These are phyloP conservation scores for Carduelis carduelis DNA, from an alignment of 2,797 vertebrate genomes.

Conservation along the genomic window DNA sequence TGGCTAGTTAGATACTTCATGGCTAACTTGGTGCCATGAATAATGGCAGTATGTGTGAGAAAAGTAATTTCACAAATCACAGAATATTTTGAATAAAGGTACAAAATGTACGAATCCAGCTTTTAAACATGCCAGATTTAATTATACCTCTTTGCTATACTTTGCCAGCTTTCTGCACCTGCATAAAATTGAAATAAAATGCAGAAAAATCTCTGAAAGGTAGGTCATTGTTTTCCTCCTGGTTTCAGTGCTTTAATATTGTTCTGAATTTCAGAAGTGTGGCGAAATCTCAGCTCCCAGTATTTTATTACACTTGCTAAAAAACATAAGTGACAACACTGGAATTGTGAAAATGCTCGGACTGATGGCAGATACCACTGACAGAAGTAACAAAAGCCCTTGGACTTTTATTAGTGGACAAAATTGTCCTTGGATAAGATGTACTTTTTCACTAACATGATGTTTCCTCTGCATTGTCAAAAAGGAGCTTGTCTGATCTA, in stretches of 20 bases:
- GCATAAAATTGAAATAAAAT: not conserved
- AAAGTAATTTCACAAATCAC: not conserved
- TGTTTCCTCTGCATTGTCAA: not conserved
- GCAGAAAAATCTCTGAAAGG: not conserved
- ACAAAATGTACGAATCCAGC: not conserved
- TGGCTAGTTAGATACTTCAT: not conserved
- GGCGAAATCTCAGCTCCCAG: not conserved
- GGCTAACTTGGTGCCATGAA: not conserved
- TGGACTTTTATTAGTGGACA: not conserved
- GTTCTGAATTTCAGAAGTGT: not conserved
- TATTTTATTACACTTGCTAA: not conserved
- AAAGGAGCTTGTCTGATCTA: not conserved
- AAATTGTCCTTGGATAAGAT: not conserved
- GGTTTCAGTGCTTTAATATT: not conserved
- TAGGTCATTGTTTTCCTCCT: not conserved
- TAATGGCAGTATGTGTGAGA: not conserved
- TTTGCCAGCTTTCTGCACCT: not conserved
- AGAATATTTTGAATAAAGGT: not conserved
- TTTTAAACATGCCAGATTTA: not conserved
- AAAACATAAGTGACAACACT: not conserved
- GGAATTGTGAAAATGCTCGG: not conserved
- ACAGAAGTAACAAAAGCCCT: not conserved
- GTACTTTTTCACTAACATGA: not conserved
- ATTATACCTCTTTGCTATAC: not conserved
- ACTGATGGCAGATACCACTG: not conserved